phyloP scores from a whole-genome alignment of 2,113 vertebrate genomes.

The Muscicapa adusta region DNA sequence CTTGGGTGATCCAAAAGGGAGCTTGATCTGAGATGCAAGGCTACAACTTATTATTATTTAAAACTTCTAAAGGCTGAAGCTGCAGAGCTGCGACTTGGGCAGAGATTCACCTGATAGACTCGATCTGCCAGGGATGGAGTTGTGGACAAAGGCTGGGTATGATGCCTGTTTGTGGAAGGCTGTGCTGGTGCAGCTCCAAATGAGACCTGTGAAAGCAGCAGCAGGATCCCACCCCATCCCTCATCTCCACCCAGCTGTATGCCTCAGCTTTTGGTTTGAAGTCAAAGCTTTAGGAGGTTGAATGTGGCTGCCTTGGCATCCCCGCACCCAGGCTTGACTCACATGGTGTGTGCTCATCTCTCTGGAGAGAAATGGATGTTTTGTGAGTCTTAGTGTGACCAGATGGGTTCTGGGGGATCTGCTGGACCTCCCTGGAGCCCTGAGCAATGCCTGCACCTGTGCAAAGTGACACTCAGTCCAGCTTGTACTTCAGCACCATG shows the following conservation, averaged over 20 bases:
- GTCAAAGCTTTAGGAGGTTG: neutral
- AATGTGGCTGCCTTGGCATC: neutral
- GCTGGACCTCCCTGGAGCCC: neutral
- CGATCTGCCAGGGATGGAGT: neutral
- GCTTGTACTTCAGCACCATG: neutral
- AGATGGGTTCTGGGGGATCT: neutral
- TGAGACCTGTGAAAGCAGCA: neutral
- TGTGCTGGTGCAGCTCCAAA: neutral
- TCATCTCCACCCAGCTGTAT: neutral
- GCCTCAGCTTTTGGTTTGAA: neutral
- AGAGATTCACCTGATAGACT: neutral
- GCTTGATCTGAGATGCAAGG: neutral
- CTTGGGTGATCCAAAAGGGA: neutral
- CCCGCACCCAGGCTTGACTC: neutral
- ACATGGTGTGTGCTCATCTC: neutral
- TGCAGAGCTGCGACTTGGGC: neutral
- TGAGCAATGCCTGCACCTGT: neutral
- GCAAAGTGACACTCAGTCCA: fast-evolving
- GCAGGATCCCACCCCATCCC: neutral
- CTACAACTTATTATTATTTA: neutral
- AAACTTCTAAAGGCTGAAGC: neutral
- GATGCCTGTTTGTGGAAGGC: neutral
- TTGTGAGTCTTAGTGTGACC: neutral
- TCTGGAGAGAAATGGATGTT: neutral
- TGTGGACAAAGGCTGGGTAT: neutral